Evolutionary conservation across 2,113 vertebrate genomes (phyloP).

Genomic region (Phaethon lepturus): DNA sequence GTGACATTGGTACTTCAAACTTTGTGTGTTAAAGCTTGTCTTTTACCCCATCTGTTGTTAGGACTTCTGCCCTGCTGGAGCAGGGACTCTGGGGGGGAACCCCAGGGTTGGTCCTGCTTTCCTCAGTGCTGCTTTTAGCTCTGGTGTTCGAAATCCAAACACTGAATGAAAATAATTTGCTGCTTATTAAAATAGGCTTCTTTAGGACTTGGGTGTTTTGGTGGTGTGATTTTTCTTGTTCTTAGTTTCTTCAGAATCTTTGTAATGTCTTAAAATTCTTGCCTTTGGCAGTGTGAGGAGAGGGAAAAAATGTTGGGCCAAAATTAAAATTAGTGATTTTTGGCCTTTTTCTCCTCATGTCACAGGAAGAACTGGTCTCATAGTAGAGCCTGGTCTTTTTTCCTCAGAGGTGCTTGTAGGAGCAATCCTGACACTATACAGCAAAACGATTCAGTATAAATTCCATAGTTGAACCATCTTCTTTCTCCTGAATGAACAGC

Average conservation of each 20-base stretch:
- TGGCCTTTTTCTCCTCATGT: neutral
- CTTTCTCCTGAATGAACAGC: neutral
- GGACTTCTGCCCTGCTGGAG: neutral
- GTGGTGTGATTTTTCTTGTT: neutral
- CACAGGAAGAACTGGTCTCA: rapidly evolving
- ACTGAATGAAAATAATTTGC: neutral
- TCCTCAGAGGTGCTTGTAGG: neutral
- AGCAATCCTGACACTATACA: neutral
- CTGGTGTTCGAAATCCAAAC: neutral
- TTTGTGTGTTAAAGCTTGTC: neutral
- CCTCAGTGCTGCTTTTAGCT: neutral
- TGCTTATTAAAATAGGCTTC: neutral
- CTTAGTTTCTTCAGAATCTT: neutral
- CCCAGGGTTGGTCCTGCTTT: neutral
- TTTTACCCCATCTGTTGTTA: neutral
- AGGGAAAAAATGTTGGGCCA: neutral
- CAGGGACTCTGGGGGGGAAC: neutral
- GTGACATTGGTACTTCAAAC: neutral
- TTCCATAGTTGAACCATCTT: neutral
- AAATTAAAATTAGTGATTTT: neutral
- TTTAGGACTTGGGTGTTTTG: neutral
- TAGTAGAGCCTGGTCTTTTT: neutral
- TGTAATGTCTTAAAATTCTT: neutral
- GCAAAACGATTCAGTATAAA: neutral
- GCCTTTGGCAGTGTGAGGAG: neutral